Evolutionary conservation across 2,797 vertebrate genomes (phyloP), one percentile per base, ranked within the genome.

Genomic region (Pseudochirops cupreus): DNA sequence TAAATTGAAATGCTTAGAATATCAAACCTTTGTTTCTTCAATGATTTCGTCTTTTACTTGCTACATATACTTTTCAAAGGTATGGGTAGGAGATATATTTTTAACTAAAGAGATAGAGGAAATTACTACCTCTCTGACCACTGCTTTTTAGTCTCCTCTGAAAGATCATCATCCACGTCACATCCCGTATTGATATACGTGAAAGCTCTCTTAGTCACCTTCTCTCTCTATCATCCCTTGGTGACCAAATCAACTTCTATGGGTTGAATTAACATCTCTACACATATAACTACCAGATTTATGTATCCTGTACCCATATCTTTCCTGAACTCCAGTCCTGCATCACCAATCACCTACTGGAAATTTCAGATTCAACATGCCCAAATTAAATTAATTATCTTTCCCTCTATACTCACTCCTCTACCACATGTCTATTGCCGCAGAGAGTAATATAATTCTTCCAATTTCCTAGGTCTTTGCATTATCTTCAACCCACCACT

Each of bases 341-440:
- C 33, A 82, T 82, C 67, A 82, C 18, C 67, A 82, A 82, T 6
- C n/a, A 5, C 62, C 33, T 39, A 74, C 1, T 2, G 67, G n/a
- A 39, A 18, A 74, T 74, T n/a, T 74, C n/a, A 74, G 39, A 74
- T 74, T 74, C 67, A 74, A 24, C 7, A 39, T 82, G n/a, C 24
- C 62, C 67, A 82, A 82, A 82, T 82, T 46, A 82, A 82, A 82
- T 74, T 67, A 67, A n/a, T n/a, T 82, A 82, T 46, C n/a, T 82
- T 82, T 82, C 16, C 67, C 24, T 46, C 13, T 9, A 39, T 24
- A 46, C 18, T 2, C 5, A 74, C 16, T 14, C 28, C n/a, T 82
- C n/a, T 46, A 82, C 18, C n/a, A 82, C n/a, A 82, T 21, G 2
- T 82, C n/a, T 82, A 46, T 82, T 39, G 2, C 67, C 39, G 3